These are phyloP conservation scores for Drosophila triauraria DNA, from an alignment of 1,140 invertebrate genomes.

Conservation along the genomic window DNA sequence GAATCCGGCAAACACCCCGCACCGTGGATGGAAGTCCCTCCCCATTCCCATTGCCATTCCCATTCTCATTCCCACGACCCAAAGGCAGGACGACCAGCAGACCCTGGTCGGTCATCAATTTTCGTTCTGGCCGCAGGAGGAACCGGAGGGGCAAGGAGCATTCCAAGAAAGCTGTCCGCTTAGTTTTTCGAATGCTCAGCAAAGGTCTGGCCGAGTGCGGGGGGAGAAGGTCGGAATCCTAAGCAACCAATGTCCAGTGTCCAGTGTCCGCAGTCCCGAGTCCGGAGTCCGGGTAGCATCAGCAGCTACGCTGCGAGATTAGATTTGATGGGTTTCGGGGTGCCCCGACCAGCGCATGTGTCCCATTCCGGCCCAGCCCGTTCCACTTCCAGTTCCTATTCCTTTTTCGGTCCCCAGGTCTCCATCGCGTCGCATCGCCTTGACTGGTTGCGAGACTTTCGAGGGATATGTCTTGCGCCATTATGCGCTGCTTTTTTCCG, in stretches of 20 bases:
- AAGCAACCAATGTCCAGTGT: constrained; percentile 67
- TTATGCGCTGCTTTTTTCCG: constrained; percentile 45
- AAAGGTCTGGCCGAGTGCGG: constrained; percentile 1
- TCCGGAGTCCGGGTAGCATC: constrained; percentile 55
- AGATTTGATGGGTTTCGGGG: constrained; percentile 81
- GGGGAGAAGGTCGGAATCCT: constrained; percentile 39
- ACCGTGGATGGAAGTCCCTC: constrained; percentile 7
- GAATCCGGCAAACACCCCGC: constrained; percentile 31
- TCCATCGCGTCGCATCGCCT: constrained; percentile 17
- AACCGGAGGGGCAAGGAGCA: constrained; percentile 40
- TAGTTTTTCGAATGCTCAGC: constrained; percentile 60
- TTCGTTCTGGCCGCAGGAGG: constrained; percentile 66
- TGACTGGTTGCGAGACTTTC: constrained; percentile 31
- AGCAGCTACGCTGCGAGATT: constrained; percentile 79
- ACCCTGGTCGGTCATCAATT: constrained; percentile 76
- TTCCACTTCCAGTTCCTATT: constrained; percentile 23
- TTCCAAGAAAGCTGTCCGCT: constrained; percentile 74
- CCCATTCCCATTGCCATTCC: not conserved
- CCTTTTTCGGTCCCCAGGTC: constrained; percentile 22
- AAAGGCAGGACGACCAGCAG: constrained; percentile 52
- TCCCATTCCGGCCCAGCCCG: constrained; percentile 41
- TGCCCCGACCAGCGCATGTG: constrained; percentile 63
- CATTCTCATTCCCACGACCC: not conserved
- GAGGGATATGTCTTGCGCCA: constrained; percentile 57
- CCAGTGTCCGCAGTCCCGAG: constrained; percentile 7